Base-by-base conservation (phyloP, 1,140 invertebrate genomes). In the Leptopilina clavipes region DNA sequence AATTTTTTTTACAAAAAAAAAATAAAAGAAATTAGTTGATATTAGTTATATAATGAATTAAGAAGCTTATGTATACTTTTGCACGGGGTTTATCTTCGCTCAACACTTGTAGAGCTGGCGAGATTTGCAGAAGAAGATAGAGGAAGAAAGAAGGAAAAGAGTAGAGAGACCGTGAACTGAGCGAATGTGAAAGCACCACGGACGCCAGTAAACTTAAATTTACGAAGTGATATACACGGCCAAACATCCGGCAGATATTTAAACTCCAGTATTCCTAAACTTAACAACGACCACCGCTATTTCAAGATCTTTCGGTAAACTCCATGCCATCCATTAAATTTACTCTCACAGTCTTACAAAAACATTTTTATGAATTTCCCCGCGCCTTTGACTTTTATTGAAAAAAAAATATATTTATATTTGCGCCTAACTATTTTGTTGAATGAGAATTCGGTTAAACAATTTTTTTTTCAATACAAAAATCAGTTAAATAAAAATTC, bases 191-290 rank as follows among this genome's bases (percentile, higher is more conserved):
- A 76, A 76, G 54, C 76, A 75, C 72, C 71, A 71, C 54, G 81
- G 76, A 80, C 79, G 83, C 77, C 84, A 83, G 87, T 89, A 89
- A 89, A 88, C 84, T 89, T 87, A 83, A 89, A 89, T 90, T 89
- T 89, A 89, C 88, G 84, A 88, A 89, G 87, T 87, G 88, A 89
- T 88, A 87, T 86, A 88, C 86, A 88, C 84, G 14, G 85, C 85
- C 82, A 89, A 89, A 90, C 87, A 89, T 90, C 89, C 89, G 88
- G 87, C 84, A 87, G 84, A 86, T 87, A 88, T 89, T 89, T 89
- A 89, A 89, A 87, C 86, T 83, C 79, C 74, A 84, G 82, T 84
- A 87, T 87, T 79, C 77, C 76, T 86, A 86, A 86, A 85, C 79
- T 87, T 84, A 86, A 88, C 85, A 86, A 82, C 79, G 79, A 73